Evolutionary conservation across 2,888 invertebrate genomes (phyloP).

Genomic region (Terebella lapidaria): DNA sequence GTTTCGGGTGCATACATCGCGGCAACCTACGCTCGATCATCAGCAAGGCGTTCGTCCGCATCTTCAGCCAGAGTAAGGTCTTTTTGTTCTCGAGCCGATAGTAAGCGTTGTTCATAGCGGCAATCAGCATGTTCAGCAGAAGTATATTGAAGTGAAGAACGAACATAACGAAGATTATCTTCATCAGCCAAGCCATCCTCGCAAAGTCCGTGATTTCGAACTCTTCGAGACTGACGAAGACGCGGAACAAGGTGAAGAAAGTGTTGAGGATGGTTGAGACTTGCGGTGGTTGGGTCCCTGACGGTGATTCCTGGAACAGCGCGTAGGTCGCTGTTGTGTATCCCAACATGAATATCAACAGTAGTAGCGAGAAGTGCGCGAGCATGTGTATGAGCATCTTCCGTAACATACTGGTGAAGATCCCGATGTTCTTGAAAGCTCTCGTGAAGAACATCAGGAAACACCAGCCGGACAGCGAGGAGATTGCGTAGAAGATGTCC

Average conservation of each 20-base stretch:
- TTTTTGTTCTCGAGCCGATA: background rate
- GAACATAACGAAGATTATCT: background rate
- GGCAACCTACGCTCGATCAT: background rate
- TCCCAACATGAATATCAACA: background rate
- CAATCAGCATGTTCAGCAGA: constrained; percentile 7
- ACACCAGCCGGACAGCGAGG: constrained; percentile 1
- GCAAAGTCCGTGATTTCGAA: background rate
- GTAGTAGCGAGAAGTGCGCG: background rate
- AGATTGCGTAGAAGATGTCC: background rate
- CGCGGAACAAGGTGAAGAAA: background rate
- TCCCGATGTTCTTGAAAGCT: constrained; percentile 8
- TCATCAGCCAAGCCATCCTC: background rate
- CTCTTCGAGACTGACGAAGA: background rate
- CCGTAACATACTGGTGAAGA: constrained; percentile 5
- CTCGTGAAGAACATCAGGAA: constrained; percentile 7
- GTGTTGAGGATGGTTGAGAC: background rate
- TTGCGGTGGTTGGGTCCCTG: background rate
- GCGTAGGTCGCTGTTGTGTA: background rate
- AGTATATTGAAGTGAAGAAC: background rate
- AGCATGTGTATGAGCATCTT: background rate
- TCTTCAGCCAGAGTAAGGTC: background rate
- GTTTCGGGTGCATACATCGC: background rate
- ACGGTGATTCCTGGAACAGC: background rate
- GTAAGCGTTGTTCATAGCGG: constrained; percentile 4
- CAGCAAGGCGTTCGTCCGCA: background rate